These are phyloP conservation scores for Saxicola maurus DNA, from an alignment of 2,797 vertebrate genomes.

Conservation along the genomic window DNA sequence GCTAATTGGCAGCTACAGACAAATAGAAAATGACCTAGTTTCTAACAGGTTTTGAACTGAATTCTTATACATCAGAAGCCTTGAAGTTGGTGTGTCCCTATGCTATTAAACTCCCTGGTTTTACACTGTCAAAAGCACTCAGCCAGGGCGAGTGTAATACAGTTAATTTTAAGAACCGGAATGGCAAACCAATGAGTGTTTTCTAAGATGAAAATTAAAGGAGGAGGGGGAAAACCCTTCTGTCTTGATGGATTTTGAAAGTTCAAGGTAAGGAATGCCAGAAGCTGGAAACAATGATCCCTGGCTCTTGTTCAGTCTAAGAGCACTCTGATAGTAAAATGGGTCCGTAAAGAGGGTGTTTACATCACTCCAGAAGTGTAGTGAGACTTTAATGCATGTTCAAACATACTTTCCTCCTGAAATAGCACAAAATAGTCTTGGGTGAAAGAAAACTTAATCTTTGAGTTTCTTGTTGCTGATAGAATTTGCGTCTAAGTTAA, in stretches of 20 bases:
- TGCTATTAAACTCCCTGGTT: not conserved
- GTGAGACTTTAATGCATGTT: slow-evolving; percentile 1
- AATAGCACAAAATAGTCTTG: not conserved
- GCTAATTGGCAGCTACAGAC: slow-evolving; percentile 25
- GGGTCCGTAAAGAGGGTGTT: slow-evolving; percentile 7
- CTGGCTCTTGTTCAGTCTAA: not conserved
- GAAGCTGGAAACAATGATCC: slow-evolving; percentile 4
- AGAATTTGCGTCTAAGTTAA: not conserved
- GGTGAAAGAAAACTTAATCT: not conserved
- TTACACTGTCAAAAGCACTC: not conserved
- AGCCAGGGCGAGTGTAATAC: not conserved
- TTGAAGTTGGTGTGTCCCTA: not conserved
- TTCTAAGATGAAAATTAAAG: not conserved
- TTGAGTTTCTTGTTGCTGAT: not conserved
- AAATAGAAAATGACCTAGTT: not conserved
- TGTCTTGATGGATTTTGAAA: not conserved
- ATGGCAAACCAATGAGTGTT: not conserved
- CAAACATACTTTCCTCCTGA: slow-evolving; percentile 13
- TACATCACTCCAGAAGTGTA: slow-evolving; percentile 27
- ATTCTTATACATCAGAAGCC: not conserved
- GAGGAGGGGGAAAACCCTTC: not conserved
- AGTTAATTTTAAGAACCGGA: not conserved
- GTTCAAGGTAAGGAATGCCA: not conserved
- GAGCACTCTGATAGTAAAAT: slow-evolving; percentile 1
- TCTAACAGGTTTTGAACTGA: not conserved